A percentile compares a stretch with the other conserved stretches of the same genome.
Conservation (phyloP, 2,113 vertebrate species). For the Macquaria australasica region DNA sequence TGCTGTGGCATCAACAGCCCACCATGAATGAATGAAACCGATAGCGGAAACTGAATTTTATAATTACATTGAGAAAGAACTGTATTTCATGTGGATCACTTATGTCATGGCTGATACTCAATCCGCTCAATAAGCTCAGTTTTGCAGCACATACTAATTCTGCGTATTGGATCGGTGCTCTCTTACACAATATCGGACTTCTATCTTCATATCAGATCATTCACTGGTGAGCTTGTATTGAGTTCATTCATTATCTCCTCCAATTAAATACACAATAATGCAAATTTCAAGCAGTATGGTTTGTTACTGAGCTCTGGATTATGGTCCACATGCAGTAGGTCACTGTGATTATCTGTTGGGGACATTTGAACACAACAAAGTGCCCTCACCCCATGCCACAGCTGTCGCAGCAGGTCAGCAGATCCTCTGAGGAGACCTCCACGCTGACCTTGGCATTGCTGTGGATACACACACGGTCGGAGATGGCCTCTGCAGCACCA, state of each 20-base stretch:
- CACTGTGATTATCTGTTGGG: background rate
- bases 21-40: too few relatives aligned
- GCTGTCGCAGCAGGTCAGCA: constrained; percentile 89
- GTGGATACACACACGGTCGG: constrained; percentile 93
- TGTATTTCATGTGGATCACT: background rate
- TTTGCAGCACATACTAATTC: background rate
- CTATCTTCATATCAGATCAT: background rate
- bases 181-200: background rate
- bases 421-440: constrained; percentile 93
- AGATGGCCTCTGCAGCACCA: constrained; percentile 94
- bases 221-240: background rate
- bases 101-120: background rate
- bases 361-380: background rate
- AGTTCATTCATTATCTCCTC: too few relatives aligned
- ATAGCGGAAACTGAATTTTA: background rate
- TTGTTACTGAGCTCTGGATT: background rate
- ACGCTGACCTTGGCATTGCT: constrained; percentile 87
- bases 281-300: background rate
- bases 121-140: background rate
- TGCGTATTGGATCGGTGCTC: background rate
- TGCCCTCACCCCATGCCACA: constrained; percentile 84
- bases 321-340: background rate
- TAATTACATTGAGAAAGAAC: background rate
- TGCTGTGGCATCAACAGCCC: background rate
- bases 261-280: background rate